Evolutionary conservation across 2,113 vertebrate genomes (phyloP), one percentile per base, ranked within the genome.

Genomic region (Dicrurus megarhynchus): DNA sequence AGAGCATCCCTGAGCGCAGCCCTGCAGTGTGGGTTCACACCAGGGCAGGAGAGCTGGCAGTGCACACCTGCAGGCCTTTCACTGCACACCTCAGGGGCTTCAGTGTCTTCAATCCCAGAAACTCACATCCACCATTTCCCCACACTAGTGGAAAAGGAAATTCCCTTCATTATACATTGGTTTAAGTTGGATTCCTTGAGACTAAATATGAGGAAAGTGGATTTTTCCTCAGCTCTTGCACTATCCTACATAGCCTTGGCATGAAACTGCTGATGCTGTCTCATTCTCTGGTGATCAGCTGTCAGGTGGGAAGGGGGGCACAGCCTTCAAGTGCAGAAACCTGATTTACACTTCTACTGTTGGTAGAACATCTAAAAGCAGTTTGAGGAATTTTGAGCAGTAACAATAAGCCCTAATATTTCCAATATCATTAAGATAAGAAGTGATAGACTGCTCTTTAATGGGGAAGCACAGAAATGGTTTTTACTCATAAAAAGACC

Each of bases 71-170:
- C 55, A 47, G 20, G 5, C 13, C 16, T 47, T 13, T 6, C 27
- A 2, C 60, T 44, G 47, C 11, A 30, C 39, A 5, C 0, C 0
- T 2, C 79, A 71, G 8, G 8, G 59, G 6, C 17, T 76, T 20
- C 68, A 20, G 46, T 1, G 3, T 3, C 18, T 16, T 42, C 44
- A 44, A 10, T 3, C 33, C 47, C n/a, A 17, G 13, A 37, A 26
- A 49, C 27, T 76, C 50, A 57, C 2, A 3, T 8, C n/a, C 1
- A 0, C 24, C 9, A 0, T 8, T 61, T 53, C 33, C 44, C 22
- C 22, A 28, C 26, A 13, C 8, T 6, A 27, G 9, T 2, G 12
- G 11, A 10, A 57, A 75, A 53, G 5, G 4, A 67, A 71, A 44
- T 37, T 32, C 30, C 24, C 47, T 68, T 24, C 11, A 7, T 35